Conservation (phyloP, 2,888 invertebrate species). For the Ischnus inquisitorius region DNA sequence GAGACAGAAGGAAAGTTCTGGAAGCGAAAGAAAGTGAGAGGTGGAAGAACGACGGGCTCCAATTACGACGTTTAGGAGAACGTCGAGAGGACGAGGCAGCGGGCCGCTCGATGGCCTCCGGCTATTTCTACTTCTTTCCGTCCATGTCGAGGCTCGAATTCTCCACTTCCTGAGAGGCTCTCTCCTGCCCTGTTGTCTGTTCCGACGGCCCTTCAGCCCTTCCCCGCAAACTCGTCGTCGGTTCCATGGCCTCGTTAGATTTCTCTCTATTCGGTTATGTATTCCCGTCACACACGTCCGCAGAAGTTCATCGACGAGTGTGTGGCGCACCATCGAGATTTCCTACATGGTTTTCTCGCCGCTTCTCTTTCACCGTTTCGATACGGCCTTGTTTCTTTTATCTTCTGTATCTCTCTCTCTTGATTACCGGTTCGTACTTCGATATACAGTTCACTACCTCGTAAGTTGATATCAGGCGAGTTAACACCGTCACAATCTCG, state of each 20-base stretch:
- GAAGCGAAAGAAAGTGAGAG: constrained; percentile 39
- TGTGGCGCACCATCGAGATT: neutral
- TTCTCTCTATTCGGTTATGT: constrained; percentile 73
- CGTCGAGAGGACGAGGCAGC: constrained; percentile 68
- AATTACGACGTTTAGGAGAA: constrained; percentile 76
- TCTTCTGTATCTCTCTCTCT: constrained; percentile 32
- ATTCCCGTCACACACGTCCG: constrained; percentile 69
- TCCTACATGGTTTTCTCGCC: neutral
- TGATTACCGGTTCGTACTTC: constrained; percentile 25
- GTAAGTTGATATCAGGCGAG: no score
- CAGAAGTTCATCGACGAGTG: neutral
- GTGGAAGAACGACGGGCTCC: constrained; percentile 71
- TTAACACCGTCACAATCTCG: no score
- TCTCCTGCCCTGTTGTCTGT: constrained; percentile 24
- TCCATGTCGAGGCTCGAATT: constrained; percentile 50
- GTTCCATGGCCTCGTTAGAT: constrained; percentile 71
- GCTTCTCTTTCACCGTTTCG: constrained; percentile 6
- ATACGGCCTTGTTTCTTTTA: constrained; percentile 3
- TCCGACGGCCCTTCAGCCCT: constrained; percentile 31
- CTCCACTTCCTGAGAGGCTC: constrained; percentile 4
- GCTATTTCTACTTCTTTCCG: constrained; percentile 65
- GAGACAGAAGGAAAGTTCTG: constrained; percentile 24
- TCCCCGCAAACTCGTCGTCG: constrained; percentile 60
- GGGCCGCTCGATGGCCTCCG: constrained; percentile 67
- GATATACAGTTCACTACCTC: neutral